phyloP scores from a whole-genome alignment of 2,797 vertebrate genomes.

The Bryconaethiops microstoma region DNA sequence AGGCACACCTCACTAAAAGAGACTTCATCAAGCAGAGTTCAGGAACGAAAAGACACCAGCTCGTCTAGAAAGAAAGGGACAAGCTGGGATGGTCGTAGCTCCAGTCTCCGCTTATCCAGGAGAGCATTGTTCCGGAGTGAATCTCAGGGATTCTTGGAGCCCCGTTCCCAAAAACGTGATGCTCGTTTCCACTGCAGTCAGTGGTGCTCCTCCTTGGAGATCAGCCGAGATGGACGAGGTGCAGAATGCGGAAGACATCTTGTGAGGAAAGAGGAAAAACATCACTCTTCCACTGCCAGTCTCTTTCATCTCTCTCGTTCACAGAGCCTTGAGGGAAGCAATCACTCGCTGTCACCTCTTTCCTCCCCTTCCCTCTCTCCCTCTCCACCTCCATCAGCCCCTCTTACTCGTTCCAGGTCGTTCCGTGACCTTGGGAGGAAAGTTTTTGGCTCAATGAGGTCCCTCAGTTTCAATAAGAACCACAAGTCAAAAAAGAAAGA shows the following conservation, averaged over 20 bases:
- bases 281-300: slow-evolving; percentile 78
- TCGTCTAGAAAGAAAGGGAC: slow-evolving; percentile 69
- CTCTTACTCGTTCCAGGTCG: slow-evolving; percentile 80
- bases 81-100: slow-evolving; percentile 73
- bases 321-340: slow-evolving; percentile 79
- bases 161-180: slow-evolving; percentile 65
- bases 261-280: slow-evolving; percentile 69
- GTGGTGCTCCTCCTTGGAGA: slow-evolving; percentile 83
- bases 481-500: slow-evolving; percentile 78
- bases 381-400: slow-evolving; percentile 67
- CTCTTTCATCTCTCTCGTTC: slow-evolving; percentile 80
- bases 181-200: slow-evolving; percentile 66
- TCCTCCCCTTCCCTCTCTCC: slow-evolving; percentile 81
- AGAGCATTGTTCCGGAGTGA: slow-evolving; percentile 79
- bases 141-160: slow-evolving; percentile 78
- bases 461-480: slow-evolving; percentile 77
- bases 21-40: slow-evolving; percentile 65
- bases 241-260: slow-evolving; percentile 57
- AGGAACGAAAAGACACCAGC: slow-evolving; percentile 66
- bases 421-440: slow-evolving; percentile 82
- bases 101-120: slow-evolving; percentile 75
- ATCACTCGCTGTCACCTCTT: slow-evolving; percentile 74
- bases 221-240: slow-evolving; percentile 69
- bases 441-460: slow-evolving; percentile 82
- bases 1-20: slow-evolving; percentile 68